Base-by-base conservation (phyloP, 2,797 vertebrate species). In the Muscicapa striata region DNA sequence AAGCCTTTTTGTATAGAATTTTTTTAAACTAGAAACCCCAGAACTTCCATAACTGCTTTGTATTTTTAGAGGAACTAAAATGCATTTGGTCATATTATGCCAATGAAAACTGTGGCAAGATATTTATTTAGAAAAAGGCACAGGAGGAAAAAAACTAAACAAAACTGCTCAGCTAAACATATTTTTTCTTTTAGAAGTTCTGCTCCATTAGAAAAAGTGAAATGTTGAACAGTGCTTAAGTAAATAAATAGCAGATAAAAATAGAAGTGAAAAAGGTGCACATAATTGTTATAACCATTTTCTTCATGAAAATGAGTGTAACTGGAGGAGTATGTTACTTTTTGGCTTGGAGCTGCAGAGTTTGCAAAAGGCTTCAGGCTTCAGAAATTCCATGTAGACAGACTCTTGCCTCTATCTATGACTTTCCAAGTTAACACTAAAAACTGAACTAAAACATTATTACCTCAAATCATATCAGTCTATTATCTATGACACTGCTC, bases 111-210 rank as follows among this genome's bases (percentile, higher is more conserved):
- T 87, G 87, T 89, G 85, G 95, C 13, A n/a, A 69, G 59, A 41
- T 97, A 97, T 98, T 98, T 97, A 97, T 98, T 98, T 97, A 97
- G 95, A 97, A 96, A 93, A 96, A 97, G 95, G 80, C 88, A 95
- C 77, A 91, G 84, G 66, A 88, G 91, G 90, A 91, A 70, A 94
- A 94, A 19, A 54, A 22, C 27, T 64, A 75, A 95, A 95, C 67
- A 96, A 96, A 96, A 97, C 79, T 80, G 57, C 92, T 97, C 90
- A 38, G 51, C 73, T 90, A 92, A 96, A 97, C 55, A 61, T 70
- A 67, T 52, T 95, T 96, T 96, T 94, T 90, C 61, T 96, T 95
- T 96, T 84, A 93, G 57, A 95, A 95, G 93, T 97, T 97, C 94
- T 96, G 61, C 87, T 96, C 89, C 91, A 94, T 96, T 97, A 96